Conservation (phyloP, 1,140 invertebrate genomes). For the Drosophila triauraria region DNA sequence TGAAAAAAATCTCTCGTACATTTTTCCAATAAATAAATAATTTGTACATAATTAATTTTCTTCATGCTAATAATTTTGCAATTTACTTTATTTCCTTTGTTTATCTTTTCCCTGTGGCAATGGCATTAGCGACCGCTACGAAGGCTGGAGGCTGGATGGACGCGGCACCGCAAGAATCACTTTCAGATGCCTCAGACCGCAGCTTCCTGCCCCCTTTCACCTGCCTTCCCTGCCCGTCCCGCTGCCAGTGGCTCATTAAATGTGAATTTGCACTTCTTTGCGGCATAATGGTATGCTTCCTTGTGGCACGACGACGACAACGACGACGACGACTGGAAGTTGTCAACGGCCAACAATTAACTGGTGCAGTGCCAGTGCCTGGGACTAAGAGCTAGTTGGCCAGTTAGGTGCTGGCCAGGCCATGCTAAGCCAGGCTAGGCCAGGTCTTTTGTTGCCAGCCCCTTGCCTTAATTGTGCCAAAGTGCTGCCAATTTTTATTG, state of each 20-base stretch:
- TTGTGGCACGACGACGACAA: conserved; percentile 41
- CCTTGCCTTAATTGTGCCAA: conserved; percentile 71
- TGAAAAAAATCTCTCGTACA: neutral
- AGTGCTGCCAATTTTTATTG: conserved; percentile 82
- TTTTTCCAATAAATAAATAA: conserved; percentile 7
- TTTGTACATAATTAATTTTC: conserved; percentile 28
- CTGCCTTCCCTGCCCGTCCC: conserved; percentile 4
- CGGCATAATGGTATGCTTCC: conserved; percentile 45
- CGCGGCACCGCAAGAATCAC: conserved; percentile 46
- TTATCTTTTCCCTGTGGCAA: conserved; percentile 32
- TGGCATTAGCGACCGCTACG: conserved; percentile 27
- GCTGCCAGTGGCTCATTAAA: conserved; percentile 69
- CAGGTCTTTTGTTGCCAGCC: conserved; percentile 65
- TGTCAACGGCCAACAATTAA: conserved; percentile 82
- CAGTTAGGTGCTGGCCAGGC: conserved; percentile 45
- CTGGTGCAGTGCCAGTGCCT: conserved; percentile 57
- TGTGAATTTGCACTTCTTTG: conserved; percentile 76
- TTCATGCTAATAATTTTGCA: conserved; percentile 26
- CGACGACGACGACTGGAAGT: conserved; percentile 57
- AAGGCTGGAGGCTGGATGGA: conserved; percentile 2
- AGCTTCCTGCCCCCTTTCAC: conserved; percentile 37
- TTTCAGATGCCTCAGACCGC: conserved; percentile 42
- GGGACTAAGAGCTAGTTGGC: conserved; percentile 13
- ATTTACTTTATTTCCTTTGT: conserved; percentile 37
- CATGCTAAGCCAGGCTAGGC: conserved; percentile 36